phyloP scores from a whole-genome alignment of 2,888 invertebrate species.

The Parapristionchus giblindavisi region DNA sequence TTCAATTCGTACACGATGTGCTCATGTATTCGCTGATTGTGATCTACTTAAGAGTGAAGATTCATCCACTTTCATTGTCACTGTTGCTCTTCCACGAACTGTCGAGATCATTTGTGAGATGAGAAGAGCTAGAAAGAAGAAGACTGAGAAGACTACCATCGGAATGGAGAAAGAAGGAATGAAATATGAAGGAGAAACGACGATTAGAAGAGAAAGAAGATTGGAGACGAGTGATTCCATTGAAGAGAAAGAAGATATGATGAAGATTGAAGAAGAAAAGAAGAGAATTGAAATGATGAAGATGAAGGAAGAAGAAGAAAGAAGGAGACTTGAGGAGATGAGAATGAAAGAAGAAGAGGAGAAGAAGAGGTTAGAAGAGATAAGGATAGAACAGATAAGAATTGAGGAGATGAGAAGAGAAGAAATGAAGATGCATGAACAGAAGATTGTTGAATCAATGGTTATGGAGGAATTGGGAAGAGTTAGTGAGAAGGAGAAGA shows the following conservation, averaged over 20 bases:
- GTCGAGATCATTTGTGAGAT: constrained; percentile 32
- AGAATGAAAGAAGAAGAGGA: constrained; percentile 9
- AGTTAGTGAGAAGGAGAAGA: constrained; percentile 1
- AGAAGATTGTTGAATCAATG: constrained; percentile 32
- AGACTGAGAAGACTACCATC: constrained; percentile 49
- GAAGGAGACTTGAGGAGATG: constrained; percentile 13
- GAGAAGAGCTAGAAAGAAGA: constrained; percentile 41
- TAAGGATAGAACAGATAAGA: constrained; percentile 19
- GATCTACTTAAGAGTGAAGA: constrained; percentile 65
- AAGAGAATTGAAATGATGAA: background rate
- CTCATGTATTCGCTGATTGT: constrained; percentile 65
- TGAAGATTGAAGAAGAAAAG: constrained; percentile 3
- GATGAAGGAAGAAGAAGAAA: constrained; percentile 9
- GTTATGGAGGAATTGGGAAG: constrained; percentile 30
- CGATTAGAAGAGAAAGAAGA: constrained; percentile 47
- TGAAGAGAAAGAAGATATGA: constrained; percentile 14
- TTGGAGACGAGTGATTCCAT: constrained; percentile 32
- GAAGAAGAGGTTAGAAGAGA: constrained; percentile 27
- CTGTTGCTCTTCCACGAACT: constrained; percentile 49
- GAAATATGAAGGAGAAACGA: constrained; percentile 55
- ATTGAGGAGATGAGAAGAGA: constrained; percentile 3
- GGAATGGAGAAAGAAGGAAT: constrained; percentile 53
- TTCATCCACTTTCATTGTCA: constrained; percentile 61
- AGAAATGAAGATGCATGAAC: background rate
- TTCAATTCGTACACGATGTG: constrained; percentile 43